phyloP scores from a whole-genome alignment of 2,888 invertebrate species.

The Athalia rosae region DNA sequence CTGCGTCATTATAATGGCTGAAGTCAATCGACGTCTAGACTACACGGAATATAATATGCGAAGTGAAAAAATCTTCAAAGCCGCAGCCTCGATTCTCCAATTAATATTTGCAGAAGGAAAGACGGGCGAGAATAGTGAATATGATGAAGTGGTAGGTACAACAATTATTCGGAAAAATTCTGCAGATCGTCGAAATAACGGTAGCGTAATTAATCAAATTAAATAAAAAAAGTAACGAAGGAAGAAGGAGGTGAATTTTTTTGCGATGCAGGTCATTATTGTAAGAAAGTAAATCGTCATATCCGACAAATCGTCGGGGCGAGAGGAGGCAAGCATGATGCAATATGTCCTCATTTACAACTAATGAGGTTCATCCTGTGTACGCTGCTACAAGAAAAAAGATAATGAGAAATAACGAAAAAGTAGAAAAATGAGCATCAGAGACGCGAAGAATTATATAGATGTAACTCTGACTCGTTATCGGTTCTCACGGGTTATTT shows the following conservation, averaged over 20 bases:
- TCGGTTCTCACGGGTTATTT: too few species aligned
- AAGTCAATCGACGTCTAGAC: too few species aligned
- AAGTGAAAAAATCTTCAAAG: too few species aligned
- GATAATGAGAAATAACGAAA: slow-evolving; percentile 2
- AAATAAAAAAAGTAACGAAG: not conserved
- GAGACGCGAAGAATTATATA: too few species aligned
- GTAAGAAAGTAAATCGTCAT: not conserved
- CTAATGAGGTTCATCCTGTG: slow-evolving; percentile 35
- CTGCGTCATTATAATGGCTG: too few species aligned
- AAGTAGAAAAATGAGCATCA: not conserved
- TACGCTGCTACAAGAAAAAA: too few species aligned
- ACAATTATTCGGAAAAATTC: not conserved
- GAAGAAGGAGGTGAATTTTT: too few species aligned
- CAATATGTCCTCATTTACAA: slow-evolving; percentile 10
- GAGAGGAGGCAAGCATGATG: not conserved
- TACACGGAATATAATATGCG: too few species aligned
- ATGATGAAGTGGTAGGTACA: not conserved
- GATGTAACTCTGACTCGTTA: too few species aligned
- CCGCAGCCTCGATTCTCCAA: too few species aligned
- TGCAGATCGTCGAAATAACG: too few species aligned
- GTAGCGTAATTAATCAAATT: too few species aligned
- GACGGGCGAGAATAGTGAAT: not conserved
- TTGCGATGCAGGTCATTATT: not conserved
- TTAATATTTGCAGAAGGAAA: not conserved
- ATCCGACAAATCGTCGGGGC: not conserved